A percentile compares a stretch with the other conserved stretches of the same genome.
Conservation (phyloP, 2,113 vertebrate genomes). For the Notarius lentiginosus region DNA sequence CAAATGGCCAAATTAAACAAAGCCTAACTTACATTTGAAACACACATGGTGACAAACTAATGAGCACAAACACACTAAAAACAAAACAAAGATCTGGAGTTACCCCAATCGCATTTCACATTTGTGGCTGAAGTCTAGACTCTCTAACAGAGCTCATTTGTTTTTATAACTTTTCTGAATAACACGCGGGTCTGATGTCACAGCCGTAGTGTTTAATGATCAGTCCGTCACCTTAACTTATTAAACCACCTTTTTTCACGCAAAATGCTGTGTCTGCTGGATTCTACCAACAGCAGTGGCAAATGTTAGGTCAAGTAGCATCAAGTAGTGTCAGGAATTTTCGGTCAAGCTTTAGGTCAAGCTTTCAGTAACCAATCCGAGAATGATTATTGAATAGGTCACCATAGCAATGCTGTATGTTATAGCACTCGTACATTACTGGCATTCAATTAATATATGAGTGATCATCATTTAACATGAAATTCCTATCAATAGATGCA, state of each 20-base stretch:
- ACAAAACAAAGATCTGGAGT: slow-evolving; percentile 15
- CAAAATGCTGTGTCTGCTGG: neutral
- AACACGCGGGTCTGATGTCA: neutral
- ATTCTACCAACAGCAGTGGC: neutral
- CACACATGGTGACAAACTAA: slow-evolving; percentile 13
- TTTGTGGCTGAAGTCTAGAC: neutral
- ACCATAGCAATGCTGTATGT: neutral
- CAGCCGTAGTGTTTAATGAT: neutral
- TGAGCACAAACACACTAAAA: slow-evolving; percentile 27
- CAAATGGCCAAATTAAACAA: slow-evolving; percentile 56
- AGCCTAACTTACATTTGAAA: slow-evolving; percentile 6
- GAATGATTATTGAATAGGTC: neutral
- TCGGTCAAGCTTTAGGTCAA: too few relatives aligned
- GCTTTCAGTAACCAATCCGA: neutral
- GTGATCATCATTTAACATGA: neutral
- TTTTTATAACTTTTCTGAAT: slow-evolving; percentile 19
- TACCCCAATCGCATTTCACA: slow-evolving; percentile 7
- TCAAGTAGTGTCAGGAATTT: neutral
- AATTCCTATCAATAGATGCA: neutral
- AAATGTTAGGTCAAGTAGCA: too few relatives aligned
- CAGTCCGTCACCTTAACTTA: neutral
- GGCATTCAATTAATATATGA: neutral
- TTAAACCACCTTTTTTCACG: neutral
- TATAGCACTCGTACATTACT: neutral
- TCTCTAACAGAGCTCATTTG: slow-evolving; percentile 62